These are phyloP conservation scores for Electrophaes corylata DNA, from an alignment of 2,888 invertebrate species.

Conservation along the genomic window DNA sequence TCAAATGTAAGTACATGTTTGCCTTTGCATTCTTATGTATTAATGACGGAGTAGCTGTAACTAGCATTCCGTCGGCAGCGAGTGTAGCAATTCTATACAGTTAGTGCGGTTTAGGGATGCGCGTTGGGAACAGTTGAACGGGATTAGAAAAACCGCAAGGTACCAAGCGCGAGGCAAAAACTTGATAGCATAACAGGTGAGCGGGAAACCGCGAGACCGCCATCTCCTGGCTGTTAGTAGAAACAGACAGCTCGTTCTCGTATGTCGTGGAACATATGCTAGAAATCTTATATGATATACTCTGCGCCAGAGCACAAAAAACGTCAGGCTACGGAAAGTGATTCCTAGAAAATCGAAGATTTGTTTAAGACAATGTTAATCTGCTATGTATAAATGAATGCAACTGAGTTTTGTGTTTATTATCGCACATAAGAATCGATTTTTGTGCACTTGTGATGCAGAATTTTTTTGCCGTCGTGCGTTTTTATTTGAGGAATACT, in stretches of 20 bases:
- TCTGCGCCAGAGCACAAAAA: not conserved
- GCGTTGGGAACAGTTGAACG: constrained; percentile 53
- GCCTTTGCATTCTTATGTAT: constrained; percentile 52
- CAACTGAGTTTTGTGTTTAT: too few species aligned
- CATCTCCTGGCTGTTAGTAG: constrained; percentile 35
- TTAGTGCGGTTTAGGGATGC: constrained; percentile 66
- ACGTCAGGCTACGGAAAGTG: not conserved
- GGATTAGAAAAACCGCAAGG: constrained; percentile 64
- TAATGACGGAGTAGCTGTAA: constrained; percentile 57
- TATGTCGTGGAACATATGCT: constrained; percentile 32
- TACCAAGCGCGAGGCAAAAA: constrained; percentile 58
- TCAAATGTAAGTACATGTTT: constrained; percentile 44
- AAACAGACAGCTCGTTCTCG: constrained; percentile 27
- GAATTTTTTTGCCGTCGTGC: too few species aligned
- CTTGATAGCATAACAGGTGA: constrained; percentile 58
- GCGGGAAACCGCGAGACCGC: constrained; percentile 46
- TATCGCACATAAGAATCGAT: too few species aligned
- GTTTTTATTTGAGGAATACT: too few species aligned
- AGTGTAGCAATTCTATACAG: constrained; percentile 62
- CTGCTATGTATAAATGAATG: too few species aligned
- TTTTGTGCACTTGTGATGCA: too few species aligned
- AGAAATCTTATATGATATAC: not conserved
- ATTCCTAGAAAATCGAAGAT: not conserved
- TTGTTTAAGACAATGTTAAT: too few species aligned
- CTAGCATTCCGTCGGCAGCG: constrained; percentile 47